phyloP scores from a whole-genome alignment of 2,888 invertebrate genomes.

The Mongoloraphidia duomilia region DNA sequence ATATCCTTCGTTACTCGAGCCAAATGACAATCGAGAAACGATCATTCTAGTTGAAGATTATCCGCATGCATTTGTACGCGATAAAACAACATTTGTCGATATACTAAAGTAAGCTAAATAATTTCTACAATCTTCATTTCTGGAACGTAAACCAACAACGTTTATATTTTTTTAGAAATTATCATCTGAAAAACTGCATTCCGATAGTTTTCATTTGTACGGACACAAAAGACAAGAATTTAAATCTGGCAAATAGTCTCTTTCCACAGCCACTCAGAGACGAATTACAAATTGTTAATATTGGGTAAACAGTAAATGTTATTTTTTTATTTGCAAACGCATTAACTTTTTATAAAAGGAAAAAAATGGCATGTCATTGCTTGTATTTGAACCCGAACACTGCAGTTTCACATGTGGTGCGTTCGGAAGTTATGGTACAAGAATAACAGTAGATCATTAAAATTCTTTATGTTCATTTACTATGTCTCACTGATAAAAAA shows the following conservation, averaged over 20 bases:
- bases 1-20: slow-evolving; percentile 44
- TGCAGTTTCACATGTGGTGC: too few species aligned
- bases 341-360: too few species aligned
- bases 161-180: slow-evolving; percentile 33
- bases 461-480: too few species aligned
- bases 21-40: slow-evolving; percentile 34
- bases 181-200: slow-evolving; percentile 38
- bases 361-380: too few species aligned
- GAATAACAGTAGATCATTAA: too few species aligned
- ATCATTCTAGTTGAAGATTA: slow-evolving; percentile 66
- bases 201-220: slow-evolving; percentile 58
- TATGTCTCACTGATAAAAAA: too few species aligned
- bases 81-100: slow-evolving; percentile 47
- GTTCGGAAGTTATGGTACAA: too few species aligned
- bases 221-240: slow-evolving; percentile 45
- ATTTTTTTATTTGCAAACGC: too few species aligned
- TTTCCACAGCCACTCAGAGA: slow-evolving; percentile 48
- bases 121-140: not conserved
- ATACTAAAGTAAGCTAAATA: slow-evolving; percentile 48
- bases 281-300: slow-evolving; percentile 47
- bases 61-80: slow-evolving; percentile 59
- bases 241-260: slow-evolving; percentile 42
- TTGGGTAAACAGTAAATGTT: slow-evolving; percentile 37
- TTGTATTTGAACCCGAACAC: too few species aligned
- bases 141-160: not conserved